A percentile compares a stretch with the other conserved stretches of the same genome.
Conservation (phyloP, 2,113 vertebrate species). For the Sminthopsis crassicaudata region DNA sequence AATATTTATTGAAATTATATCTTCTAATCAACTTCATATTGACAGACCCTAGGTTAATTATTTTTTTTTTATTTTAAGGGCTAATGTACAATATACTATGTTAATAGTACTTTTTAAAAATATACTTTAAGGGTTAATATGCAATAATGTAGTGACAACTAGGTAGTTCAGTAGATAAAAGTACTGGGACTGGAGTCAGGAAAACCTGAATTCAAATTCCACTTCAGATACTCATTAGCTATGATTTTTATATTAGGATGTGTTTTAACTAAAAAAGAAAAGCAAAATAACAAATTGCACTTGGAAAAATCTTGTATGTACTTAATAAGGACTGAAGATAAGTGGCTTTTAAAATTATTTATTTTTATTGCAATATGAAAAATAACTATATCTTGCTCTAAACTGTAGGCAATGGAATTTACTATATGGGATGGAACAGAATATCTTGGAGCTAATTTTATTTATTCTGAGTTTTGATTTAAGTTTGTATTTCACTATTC, state of each 20-base stretch:
- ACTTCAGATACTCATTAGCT: background rate
- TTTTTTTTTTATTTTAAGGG: too few relatives aligned
- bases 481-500: background rate
- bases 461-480: background rate
- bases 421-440: background rate
- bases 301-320: background rate
- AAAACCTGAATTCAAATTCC: background rate
- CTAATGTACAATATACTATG: too few relatives aligned
- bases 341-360: background rate
- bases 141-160: background rate
- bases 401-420: background rate
- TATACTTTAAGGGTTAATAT: too few relatives aligned
- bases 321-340: background rate
- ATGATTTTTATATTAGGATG: background rate
- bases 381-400: background rate
- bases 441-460: background rate
- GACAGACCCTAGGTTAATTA: too few relatives aligned
- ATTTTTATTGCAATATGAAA: background rate
- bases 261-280: background rate
- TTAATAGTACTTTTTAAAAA: too few relatives aligned
- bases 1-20: too few relatives aligned
- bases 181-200: background rate
- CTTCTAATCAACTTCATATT: too few relatives aligned
- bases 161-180: background rate
- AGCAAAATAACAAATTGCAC: background rate